Percentiles rank a stretch among this genome's conserved stretches.
Evolutionary conservation across 2,888 invertebrate species (phyloP).

Genomic region (Spialia ferax): DNA sequence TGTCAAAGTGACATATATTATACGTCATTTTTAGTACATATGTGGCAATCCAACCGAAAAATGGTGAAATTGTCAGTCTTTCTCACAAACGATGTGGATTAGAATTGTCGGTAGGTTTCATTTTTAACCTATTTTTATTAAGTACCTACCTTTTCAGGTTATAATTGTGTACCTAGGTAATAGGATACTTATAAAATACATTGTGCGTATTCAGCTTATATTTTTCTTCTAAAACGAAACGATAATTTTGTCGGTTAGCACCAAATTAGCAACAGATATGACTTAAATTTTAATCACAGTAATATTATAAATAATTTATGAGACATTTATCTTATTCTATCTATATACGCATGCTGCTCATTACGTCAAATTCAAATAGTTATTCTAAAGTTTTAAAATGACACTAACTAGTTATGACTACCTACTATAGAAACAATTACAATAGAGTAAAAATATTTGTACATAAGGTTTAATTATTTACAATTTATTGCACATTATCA

Average conservation of each 20-base stretch:
- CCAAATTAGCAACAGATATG: slow-evolving; percentile 73
- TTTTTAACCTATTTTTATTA: too few relatives aligned
- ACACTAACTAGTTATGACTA: not conserved
- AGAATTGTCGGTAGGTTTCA: too few relatives aligned
- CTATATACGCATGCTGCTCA: not conserved
- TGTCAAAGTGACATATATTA: too few relatives aligned
- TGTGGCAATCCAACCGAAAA: too few relatives aligned
- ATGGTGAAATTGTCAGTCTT: too few relatives aligned
- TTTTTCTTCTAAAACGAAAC: slow-evolving; percentile 45
- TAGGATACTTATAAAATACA: not conserved
- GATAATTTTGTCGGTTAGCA: slow-evolving; percentile 66
- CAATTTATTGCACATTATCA: slow-evolving; percentile 75
- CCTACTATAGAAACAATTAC: slow-evolving; percentile 32
- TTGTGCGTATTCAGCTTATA: slow-evolving; percentile 16
- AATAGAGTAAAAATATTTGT: slow-evolving; percentile 51
- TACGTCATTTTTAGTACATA: too few relatives aligned
- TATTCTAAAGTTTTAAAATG: not conserved
- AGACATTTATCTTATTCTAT: slow-evolving; percentile 5
- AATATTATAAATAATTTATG: slow-evolving; percentile 45
- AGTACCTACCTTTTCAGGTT: too few relatives aligned
- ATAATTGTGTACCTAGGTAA: not conserved
- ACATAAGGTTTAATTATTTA: slow-evolving; percentile 58
- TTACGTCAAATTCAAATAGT: slow-evolving; percentile 46
- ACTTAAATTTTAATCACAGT: slow-evolving; percentile 48
- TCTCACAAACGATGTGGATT: too few relatives aligned